Conservation (phyloP, 35 echinoderm and acorn worm species). For the Ptychodera flava region DNA sequence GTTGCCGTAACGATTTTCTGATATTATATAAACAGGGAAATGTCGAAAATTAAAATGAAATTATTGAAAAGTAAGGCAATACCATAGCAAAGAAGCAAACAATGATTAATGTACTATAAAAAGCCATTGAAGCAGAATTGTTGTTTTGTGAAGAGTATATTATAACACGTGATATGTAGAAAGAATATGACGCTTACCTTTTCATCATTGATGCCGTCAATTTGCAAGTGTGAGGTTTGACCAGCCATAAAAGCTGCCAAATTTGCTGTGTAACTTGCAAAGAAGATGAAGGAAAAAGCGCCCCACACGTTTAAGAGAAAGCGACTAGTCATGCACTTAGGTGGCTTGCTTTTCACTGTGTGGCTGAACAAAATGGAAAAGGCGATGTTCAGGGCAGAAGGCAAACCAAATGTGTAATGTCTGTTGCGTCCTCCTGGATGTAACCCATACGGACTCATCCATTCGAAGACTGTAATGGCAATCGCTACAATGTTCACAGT, state of each 20-base stretch:
- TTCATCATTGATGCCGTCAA: conserved; percentile 38
- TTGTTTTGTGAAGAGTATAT: no score
- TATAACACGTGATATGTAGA: no score
- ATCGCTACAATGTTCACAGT: conserved; percentile 33
- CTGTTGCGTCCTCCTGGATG: conserved; percentile 46
- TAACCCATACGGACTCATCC: conserved; percentile 49
- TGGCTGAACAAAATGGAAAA: conserved; percentile 52
- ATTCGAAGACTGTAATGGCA: conserved; percentile 46
- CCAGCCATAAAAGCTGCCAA: conserved; percentile 48
- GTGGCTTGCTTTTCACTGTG: conserved; percentile 45
- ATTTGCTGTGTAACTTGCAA: conserved; percentile 55
- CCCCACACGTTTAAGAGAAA: conserved; percentile 53
- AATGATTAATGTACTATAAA: no score
- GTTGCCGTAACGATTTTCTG: no score
- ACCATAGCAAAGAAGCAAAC: no score
- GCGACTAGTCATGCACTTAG: conserved; percentile 55
- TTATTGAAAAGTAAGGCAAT: no score
- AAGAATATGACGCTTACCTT: conserved; percentile 54
- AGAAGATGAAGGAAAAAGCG: conserved; percentile 50
- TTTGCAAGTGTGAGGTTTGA: conserved; percentile 48
- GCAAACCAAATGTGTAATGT: conserved; percentile 44
- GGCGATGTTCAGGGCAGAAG: conserved; percentile 49
- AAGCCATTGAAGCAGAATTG: no score
- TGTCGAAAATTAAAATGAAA: no score
- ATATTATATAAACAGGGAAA: no score